Percentiles rank a stretch among this genome's conserved stretches.
phyloP scores from a whole-genome alignment of 2,888 invertebrate species.

The Chorisops tibialis region DNA sequence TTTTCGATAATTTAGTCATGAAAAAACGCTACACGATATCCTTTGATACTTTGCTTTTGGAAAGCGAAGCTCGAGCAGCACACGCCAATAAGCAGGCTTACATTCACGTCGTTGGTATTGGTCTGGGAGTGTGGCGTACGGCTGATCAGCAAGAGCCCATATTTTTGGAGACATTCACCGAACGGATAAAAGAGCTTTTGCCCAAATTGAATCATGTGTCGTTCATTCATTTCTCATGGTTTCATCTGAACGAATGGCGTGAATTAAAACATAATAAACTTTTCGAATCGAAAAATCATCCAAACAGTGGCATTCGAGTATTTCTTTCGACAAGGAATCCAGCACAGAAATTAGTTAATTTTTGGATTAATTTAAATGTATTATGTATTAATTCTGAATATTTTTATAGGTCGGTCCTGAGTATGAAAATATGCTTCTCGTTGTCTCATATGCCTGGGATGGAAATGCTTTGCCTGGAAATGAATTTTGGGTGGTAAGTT shows the following conservation, averaged over 20 bases:
- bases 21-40: slow-evolving; percentile 55
- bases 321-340: slow-evolving; percentile 58
- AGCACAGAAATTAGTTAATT: slow-evolving; percentile 52
- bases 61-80: slow-evolving; percentile 59
- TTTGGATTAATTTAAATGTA: neutral
- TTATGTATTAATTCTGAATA: no score
- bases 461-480: slow-evolving; percentile 71
- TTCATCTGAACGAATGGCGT: slow-evolving; percentile 53
- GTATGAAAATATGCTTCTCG: slow-evolving; percentile 55
- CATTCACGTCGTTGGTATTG: slow-evolving; percentile 65
- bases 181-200: slow-evolving; percentile 56
- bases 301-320: slow-evolving; percentile 53
- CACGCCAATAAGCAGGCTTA: slow-evolving; percentile 56
- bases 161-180: slow-evolving; percentile 62
- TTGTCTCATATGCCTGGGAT: slow-evolving; percentile 71
- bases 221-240: slow-evolving; percentile 66
- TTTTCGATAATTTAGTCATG: slow-evolving; percentile 48
- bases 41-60: slow-evolving; percentile 62
- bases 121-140: slow-evolving; percentile 65
- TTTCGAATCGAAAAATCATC: slow-evolving; percentile 40
- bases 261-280: slow-evolving; percentile 53
- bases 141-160: slow-evolving; percentile 61
- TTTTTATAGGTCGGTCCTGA: slow-evolving; percentile 39
- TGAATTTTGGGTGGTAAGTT: slow-evolving; percentile 63
- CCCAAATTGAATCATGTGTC: slow-evolving; percentile 56